Evolutionary conservation across 2,797 vertebrate genomes (phyloP), one percentile per base, ranked within the genome.

Genomic region (Momotus momota): DNA sequence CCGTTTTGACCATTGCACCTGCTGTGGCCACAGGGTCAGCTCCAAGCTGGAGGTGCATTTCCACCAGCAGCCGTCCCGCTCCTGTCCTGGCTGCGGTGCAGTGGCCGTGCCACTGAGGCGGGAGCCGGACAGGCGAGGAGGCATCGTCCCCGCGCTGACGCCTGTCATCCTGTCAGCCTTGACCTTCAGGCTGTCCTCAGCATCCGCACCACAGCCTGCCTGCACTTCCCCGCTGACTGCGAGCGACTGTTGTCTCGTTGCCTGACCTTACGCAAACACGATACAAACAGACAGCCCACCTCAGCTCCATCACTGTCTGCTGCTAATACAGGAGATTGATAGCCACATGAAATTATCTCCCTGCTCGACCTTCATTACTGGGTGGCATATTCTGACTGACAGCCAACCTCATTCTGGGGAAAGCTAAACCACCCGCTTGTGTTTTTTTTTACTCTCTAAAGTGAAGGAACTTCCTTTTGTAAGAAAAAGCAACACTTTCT

Each of bases 81-180:
- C 78, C 93, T 5, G 1, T 91, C 54, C 92, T 41, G 88, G 95
- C 71, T 77, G 82, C 6, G 49, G 77, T 23, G 84, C 79, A n/a
- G 82, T 29, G 84, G 78, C 94, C 20, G 29, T 23, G 70, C 86
- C 27, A n/a, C 84, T 10, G 45, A 97, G 94, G 86, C 84, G 78
- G 97, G 86, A 97, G 98, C 97, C 27, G 97, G 98, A 97, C 92
- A 95, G 92, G 94, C 94, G 90, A 93, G 90, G 74, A 97, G 92
- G 81, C 96, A 89, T 84, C 73, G 90, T 96, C 64, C 98, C 98
- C 93, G 81, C 67, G 69, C 96, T 98, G 98, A 99, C 85, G 98
- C 98, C 98, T 99, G 98, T 99, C 98, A 99, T 98, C 97, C 98
- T 98, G 98, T 99, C 98, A 99, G 97, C 85, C 97, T 87, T 87